These are phyloP conservation scores for Calephelis virginiensis DNA, from an alignment of 1,140 invertebrate species.

Conservation along the genomic window DNA sequence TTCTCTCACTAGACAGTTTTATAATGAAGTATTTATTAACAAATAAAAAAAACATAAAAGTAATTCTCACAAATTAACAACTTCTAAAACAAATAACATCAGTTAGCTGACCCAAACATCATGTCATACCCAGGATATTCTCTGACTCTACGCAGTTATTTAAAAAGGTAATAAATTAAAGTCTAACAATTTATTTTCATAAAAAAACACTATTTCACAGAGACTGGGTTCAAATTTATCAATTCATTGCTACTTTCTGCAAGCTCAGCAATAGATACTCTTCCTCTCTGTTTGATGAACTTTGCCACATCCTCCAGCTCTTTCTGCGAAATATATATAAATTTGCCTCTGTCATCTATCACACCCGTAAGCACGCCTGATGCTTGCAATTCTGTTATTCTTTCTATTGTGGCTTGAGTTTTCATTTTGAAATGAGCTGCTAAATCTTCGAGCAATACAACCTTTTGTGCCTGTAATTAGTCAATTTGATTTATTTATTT, in stretches of 20 bases:
- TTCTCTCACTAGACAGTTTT: too few relatives aligned
- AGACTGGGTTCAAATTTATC: constrained; percentile 89
- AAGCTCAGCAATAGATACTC: constrained; percentile 95
- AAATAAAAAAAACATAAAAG: too few relatives aligned
- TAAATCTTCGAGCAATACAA: constrained; percentile 96
- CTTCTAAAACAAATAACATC: too few relatives aligned
- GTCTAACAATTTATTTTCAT: not conserved
- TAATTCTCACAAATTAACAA: too few relatives aligned
- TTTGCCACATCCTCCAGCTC: constrained; percentile 96
- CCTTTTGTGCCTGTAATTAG: constrained; percentile 85
- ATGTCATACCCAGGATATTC: too few relatives aligned
- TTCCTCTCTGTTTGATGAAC: constrained; percentile 96
- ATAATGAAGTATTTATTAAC: too few relatives aligned
- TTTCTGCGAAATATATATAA: constrained; percentile 96
- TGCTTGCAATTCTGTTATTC: constrained; percentile 91
- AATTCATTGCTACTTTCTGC: constrained; percentile 96
- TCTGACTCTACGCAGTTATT: too few relatives aligned
- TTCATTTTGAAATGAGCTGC: constrained; percentile 95
- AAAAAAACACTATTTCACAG: constrained; percentile 28
- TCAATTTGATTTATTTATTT: not conserved
- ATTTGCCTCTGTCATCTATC: constrained; percentile 99
- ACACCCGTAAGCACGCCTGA: constrained; percentile 93
- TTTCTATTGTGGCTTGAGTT: constrained; percentile 91
- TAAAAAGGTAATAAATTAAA: too few relatives aligned
- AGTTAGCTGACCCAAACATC: too few relatives aligned